These are phyloP conservation scores for Nothocercus nigrocapillus DNA, from an alignment of 2,113 vertebrate genomes.

Conservation along the genomic window DNA sequence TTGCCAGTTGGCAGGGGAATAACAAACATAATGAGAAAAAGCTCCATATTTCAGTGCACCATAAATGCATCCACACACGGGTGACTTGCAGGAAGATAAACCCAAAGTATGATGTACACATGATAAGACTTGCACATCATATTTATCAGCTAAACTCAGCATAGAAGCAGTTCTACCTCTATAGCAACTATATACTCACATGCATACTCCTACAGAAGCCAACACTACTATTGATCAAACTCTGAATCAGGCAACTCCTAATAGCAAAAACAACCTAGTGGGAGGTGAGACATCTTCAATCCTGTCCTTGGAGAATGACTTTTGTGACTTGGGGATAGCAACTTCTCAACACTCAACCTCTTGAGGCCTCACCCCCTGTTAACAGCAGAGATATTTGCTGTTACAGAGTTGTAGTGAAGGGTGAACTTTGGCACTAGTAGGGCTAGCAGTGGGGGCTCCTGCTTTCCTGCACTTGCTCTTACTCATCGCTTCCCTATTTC, in stretches of 20 bases:
- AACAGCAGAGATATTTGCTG: background rate
- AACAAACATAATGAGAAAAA: slow-evolving; percentile 61
- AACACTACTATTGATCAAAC: background rate
- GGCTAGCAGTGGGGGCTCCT: background rate
- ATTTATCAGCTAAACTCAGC: background rate
- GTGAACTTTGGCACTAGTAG: background rate
- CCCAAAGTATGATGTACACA: background rate
- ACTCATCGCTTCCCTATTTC: background rate
- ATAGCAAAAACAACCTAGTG: background rate
- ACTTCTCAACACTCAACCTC: background rate
- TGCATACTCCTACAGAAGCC: background rate
- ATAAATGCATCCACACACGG: background rate
- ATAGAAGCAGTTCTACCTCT: background rate
- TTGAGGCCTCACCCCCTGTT: background rate
- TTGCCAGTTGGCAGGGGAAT: slow-evolving; percentile 51
- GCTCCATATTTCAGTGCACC: slow-evolving; percentile 32
- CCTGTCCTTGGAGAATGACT: background rate
- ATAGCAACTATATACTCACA: background rate
- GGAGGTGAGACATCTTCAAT: background rate
- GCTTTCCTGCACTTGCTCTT: background rate
- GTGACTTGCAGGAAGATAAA: background rate
- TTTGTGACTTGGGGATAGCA: background rate
- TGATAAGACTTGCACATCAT: background rate
- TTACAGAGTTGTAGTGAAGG: background rate
- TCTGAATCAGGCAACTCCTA: background rate